phyloP scores from a whole-genome alignment of 2,113 vertebrate species.

The Stigmatopora argus region DNA sequence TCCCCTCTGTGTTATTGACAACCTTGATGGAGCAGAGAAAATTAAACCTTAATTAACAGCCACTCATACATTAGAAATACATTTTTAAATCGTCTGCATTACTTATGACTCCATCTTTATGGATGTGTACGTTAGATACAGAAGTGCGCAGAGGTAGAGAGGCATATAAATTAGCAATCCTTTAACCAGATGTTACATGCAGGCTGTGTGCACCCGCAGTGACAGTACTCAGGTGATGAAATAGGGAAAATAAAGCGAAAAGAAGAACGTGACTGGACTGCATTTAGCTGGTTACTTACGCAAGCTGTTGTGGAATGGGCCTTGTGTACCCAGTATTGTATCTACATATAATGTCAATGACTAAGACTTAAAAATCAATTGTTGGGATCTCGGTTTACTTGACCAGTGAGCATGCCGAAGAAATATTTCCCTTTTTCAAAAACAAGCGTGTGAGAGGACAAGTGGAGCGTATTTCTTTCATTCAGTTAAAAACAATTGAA shows the following conservation, averaged over 20 bases:
- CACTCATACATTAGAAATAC: conserved; percentile 6
- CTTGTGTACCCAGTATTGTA: conserved; percentile 4
- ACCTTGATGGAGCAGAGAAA: conserved; percentile 15
- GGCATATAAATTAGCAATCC: conserved; percentile 49
- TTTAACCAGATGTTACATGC: conserved; percentile 36
- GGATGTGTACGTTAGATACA: conserved; percentile 32
- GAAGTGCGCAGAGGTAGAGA: conserved; percentile 35
- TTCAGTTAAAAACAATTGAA: too few species aligned
- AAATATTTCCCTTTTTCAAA: too few species aligned
- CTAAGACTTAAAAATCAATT: too few species aligned
- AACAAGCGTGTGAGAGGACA: too few species aligned
- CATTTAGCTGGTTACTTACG: conserved; percentile 8
- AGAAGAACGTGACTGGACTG: conserved; percentile 28
- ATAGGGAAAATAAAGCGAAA: neutral
- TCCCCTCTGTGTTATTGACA: conserved; percentile 41
- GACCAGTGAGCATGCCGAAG: too few species aligned
- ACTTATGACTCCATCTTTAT: conserved; percentile 10
- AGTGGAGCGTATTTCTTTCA: too few species aligned
- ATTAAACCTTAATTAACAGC: conserved; percentile 18
- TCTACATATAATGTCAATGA: too few species aligned
- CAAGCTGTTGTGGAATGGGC: conserved; percentile 4
- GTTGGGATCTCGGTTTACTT: too few species aligned
- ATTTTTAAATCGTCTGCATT: conserved; percentile 5
- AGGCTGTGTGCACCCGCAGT: conserved; percentile 36
- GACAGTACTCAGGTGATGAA: conserved; percentile 42